These are phyloP conservation scores for Micromesistius poutassou DNA, from an alignment of 2,797 vertebrate species.

Conservation along the genomic window DNA sequence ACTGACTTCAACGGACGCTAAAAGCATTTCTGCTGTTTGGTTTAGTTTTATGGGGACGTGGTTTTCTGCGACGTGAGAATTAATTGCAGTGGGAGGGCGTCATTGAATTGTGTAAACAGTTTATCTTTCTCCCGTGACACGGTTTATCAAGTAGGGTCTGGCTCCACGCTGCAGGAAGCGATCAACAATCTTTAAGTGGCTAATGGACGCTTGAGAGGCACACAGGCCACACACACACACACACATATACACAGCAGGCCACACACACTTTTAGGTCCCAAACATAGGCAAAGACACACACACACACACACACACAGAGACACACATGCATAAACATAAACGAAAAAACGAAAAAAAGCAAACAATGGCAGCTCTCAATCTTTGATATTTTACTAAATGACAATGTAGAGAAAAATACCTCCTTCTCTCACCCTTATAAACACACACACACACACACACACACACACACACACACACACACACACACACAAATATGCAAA, in stretches of 20 bases:
- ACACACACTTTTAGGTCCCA: neutral
- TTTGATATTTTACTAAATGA: too few species aligned
- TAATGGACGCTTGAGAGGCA: constrained; percentile 11
- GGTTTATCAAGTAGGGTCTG: constrained; percentile 36
- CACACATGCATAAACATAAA: neutral
- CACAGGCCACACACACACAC: constrained; percentile 13
- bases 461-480: neutral
- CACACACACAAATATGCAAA: neutral
- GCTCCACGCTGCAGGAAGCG: constrained; percentile 32
- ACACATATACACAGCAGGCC: constrained; percentile 3
- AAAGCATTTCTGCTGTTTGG: neutral
- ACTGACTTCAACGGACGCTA: neutral
- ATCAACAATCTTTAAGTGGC: constrained; percentile 34
- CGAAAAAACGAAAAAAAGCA: too few species aligned
- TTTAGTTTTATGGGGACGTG: neutral
- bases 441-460: neutral
- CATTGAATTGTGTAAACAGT: constrained; percentile 39
- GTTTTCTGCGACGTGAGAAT: constrained; percentile 32
- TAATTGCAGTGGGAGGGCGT: neutral
- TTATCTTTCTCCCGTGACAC: constrained; percentile 21
- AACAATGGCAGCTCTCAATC: too few species aligned
- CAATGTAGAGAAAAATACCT: too few species aligned
- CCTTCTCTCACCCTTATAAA: too few species aligned
- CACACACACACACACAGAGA: neutral
- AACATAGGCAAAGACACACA: neutral